Evolutionary conservation across 2,888 invertebrate species (phyloP).

Genomic region (Amphimallon solstitiale): DNA sequence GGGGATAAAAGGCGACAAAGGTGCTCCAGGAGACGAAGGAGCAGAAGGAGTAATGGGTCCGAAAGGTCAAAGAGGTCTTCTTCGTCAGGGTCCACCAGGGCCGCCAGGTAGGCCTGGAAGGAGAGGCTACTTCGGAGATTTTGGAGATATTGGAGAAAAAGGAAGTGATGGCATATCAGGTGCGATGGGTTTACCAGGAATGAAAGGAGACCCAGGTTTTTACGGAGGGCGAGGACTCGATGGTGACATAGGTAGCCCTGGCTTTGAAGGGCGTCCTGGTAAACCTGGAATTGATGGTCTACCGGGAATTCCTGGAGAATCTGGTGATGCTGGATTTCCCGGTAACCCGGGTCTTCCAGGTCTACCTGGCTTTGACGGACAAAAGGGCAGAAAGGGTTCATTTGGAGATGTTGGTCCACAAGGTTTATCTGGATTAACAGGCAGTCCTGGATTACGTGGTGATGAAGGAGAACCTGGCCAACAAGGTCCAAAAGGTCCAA

Average conservation of each 20-base stretch:
- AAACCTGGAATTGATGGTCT: conserved; percentile 45
- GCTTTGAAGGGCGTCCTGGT: conserved; percentile 55
- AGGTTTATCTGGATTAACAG: conserved; percentile 58
- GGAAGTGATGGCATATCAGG: conserved; percentile 56
- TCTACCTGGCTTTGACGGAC: conserved; percentile 61
- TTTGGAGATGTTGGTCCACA: conserved; percentile 65
- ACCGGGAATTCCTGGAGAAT: conserved; percentile 64
- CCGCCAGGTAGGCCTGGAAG: conserved; percentile 59
- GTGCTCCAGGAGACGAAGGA: conserved; percentile 57
- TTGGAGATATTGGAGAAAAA: conserved; percentile 58
- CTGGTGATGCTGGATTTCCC: conserved; percentile 60
- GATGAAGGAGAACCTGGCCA: conserved; percentile 61
- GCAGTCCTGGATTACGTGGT: conserved; percentile 43
- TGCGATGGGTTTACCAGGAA: conserved; percentile 53
- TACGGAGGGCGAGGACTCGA: conserved; percentile 44
- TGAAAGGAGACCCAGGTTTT: conserved; percentile 56
- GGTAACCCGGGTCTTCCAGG: conserved; percentile 58
- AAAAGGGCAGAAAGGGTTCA: conserved; percentile 52
- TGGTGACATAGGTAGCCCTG: conserved; percentile 50
- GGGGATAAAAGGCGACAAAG: conserved; percentile 58
- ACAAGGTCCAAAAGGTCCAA: conserved; percentile 57
- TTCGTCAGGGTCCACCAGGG: conserved; percentile 56
- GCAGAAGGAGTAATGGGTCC: conserved; percentile 49
- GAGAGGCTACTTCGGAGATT: conserved; percentile 54
- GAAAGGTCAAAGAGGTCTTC: conserved; percentile 57